Conservation (phyloP, 2,797 vertebrate genomes). For the Takifugu ocellatus region DNA sequence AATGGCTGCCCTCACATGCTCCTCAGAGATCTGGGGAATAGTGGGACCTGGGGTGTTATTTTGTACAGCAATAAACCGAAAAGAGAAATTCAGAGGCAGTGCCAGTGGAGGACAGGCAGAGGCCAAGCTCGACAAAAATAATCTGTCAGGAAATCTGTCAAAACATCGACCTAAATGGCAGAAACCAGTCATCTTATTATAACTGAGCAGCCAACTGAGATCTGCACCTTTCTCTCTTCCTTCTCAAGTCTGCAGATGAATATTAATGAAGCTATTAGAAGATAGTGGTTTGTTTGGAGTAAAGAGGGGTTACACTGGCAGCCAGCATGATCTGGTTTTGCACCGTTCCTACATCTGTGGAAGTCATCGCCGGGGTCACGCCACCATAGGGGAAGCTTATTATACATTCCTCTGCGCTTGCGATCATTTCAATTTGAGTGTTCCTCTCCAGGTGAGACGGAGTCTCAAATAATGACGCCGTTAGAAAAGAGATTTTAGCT, state of each 20-base stretch:
- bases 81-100: slow-evolving; percentile 7
- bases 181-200: slow-evolving; percentile 65
- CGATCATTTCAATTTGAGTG: slow-evolving; percentile 40
- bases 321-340: slow-evolving; percentile 34
- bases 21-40: too few species aligned
- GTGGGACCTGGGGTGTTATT: too few species aligned
- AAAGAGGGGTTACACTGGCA: slow-evolving; percentile 50
- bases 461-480: slow-evolving; percentile 23
- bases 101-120: slow-evolving; percentile 5
- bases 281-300: slow-evolving; percentile 49
- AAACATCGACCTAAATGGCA: slow-evolving; percentile 46
- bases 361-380: slow-evolving; percentile 40
- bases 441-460: slow-evolving; percentile 43
- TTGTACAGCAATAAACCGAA: too few species aligned
- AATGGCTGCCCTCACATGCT: neutral
- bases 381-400: slow-evolving; percentile 38
- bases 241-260: slow-evolving; percentile 58
- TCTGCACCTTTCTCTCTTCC: slow-evolving; percentile 57
- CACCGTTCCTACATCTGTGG: slow-evolving; percentile 25
- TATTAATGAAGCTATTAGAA: slow-evolving; percentile 67
- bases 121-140: slow-evolving; percentile 7
- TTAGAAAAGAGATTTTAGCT: slow-evolving; percentile 30
- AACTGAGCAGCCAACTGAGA: slow-evolving; percentile 64
- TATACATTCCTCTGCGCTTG: slow-evolving; percentile 39
- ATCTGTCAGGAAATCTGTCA: slow-evolving; percentile 36